A percentile compares a stretch with the other conserved stretches of the same genome.
These are phyloP conservation scores for Rhabdornis inornatus DNA, from an alignment of 2,113 vertebrate genomes.

Conservation along the genomic window DNA sequence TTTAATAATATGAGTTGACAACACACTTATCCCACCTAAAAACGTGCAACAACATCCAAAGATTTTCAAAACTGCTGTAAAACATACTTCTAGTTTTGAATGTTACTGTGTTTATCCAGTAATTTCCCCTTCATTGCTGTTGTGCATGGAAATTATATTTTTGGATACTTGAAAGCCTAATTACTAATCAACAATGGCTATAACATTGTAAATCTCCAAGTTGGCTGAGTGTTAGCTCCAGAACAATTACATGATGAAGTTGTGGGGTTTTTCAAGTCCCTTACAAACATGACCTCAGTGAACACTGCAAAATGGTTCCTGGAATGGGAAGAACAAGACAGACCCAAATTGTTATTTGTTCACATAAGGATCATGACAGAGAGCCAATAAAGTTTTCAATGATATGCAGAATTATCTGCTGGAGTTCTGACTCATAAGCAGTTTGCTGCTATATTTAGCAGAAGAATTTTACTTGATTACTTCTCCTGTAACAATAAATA, in stretches of 20 bases:
- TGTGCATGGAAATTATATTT: conserved; percentile 29
- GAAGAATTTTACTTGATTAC: conserved; percentile 53
- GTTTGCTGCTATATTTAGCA: conserved; percentile 46
- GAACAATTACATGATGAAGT: background rate
- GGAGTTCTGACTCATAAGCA: conserved; percentile 53
- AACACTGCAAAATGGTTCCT: background rate
- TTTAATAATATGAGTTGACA: conserved; percentile 29
- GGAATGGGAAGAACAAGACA: background rate
- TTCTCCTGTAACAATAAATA: conserved; percentile 46
- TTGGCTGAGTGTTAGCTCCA: background rate
- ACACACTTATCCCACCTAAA: background rate
- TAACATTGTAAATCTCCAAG: background rate
- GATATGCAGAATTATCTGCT: conserved; percentile 33
- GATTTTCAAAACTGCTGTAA: background rate
- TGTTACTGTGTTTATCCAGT: background rate
- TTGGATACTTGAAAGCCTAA: conserved; percentile 18
- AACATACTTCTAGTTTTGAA: background rate
- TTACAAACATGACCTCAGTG: conserved; percentile 12
- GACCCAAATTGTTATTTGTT: background rate
- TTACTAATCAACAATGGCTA: conserved; percentile 28
- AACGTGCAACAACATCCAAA: conserved; percentile 14
- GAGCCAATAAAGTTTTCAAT: conserved; percentile 19
- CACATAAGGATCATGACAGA: background rate
- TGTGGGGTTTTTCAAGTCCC: background rate
- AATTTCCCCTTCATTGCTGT: background rate